phyloP scores from a whole-genome alignment of 2,888 invertebrate genomes.

The Sialis lutaria region DNA sequence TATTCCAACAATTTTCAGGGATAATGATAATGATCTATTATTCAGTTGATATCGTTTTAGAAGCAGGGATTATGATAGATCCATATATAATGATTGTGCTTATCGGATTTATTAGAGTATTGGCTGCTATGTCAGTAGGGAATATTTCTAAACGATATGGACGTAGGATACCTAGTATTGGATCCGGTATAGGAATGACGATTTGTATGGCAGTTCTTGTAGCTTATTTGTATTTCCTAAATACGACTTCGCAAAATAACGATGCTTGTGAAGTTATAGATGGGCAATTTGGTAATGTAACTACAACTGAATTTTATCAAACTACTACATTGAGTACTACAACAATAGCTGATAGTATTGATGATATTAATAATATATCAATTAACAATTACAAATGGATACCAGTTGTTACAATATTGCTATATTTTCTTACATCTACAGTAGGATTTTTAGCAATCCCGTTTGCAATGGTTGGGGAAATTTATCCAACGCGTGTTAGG shows the following conservation, averaged over 20 bases:
- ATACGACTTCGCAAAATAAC: conserved; percentile 8
- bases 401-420: conserved; percentile 26
- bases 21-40: conserved; percentile 36
- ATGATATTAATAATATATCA: background rate
- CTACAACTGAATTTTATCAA: too few relatives aligned
- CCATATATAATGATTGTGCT: conserved; percentile 30
- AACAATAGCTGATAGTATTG: background rate
- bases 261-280: background rate
- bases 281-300: background rate
- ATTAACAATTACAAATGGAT: conserved; percentile 16
- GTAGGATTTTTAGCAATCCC: conserved; percentile 36
- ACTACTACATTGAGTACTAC: background rate
- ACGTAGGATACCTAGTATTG: conserved; percentile 34
- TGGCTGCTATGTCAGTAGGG: conserved; percentile 26
- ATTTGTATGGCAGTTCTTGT: conserved; percentile 32
- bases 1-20: conserved; percentile 39
- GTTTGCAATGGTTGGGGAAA: conserved; percentile 36
- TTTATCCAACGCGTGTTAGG: conserved; percentile 32
- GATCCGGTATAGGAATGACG: conserved; percentile 37
- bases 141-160: conserved; percentile 34
- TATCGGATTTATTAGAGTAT: conserved; percentile 29
- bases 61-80: conserved; percentile 28
- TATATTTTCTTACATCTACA: conserved; percentile 32
- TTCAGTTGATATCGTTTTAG: conserved; percentile 30
- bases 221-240: conserved; percentile 21